Evolutionary conservation across 2,888 invertebrate genomes (phyloP), one percentile per base, ranked within the genome.

Genomic region (Pomacea canaliculata): DNA sequence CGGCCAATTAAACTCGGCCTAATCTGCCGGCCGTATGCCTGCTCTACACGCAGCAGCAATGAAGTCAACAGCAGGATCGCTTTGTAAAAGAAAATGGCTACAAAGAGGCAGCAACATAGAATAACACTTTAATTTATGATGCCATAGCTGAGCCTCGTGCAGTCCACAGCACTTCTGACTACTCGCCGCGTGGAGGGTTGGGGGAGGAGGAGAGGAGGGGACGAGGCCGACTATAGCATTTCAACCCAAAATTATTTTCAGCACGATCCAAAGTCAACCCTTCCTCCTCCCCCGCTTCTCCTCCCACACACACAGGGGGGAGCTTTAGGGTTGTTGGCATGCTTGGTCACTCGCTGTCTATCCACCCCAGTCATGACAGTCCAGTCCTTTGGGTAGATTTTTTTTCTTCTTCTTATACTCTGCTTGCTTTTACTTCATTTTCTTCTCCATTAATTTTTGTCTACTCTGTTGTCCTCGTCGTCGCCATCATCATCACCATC

Each of bases 101-200:
- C 63, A 63, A 63, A 63, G 63, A 63, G 63, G 63, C 27, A 27
- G 16, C 63, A 27, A 63, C 63, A 63, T 27, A 63, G 63, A 63
- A 63, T n/a, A 63, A 63, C 63, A 63, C 63, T 63, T 63, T 63
- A n/a, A 63, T 63, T 63, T 63, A 63, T 63, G 27, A 27, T 10
- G 27, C 63, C 10, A 19, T n/a, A 16, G 19, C 63, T 19, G 19
- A 63, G n/a, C 23, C 63, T 12, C 23, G 19, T 12, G 10, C 19
- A 16, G 7, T 19, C 8, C 12, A 3, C 7, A 4, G 51, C 8
- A 13, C 51, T 16, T 16, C 23, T 23, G 23, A 23, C 23, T 23
- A 23, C 23, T 23, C 23, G 23, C 23, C 23, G 23, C 23, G 23
- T 23, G 23, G 23, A 23, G 23, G 23, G 0, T 23, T 23, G 23